These are phyloP conservation scores for Halocaridina rubra DNA, from an alignment of 2,888 invertebrate genomes.

Conservation along the genomic window DNA sequence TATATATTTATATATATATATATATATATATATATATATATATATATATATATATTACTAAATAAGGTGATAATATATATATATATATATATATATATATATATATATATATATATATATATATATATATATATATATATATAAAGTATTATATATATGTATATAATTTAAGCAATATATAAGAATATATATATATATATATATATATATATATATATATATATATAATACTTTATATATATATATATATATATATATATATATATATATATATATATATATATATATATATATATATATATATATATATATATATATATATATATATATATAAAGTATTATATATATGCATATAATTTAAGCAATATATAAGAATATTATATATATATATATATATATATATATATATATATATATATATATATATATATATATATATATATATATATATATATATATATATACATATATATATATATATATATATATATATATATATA, in stretches of 20 bases:
- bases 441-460: not conserved
- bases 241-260: not conserved
- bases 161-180: not conserved
- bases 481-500: not conserved
- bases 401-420: not conserved
- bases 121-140: conserved; percentile 1
- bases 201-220: not conserved
- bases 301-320: not conserved
- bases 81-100: not conserved
- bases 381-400: not conserved
- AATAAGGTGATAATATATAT: not conserved
- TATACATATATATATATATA: not conserved
- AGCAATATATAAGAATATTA: not conserved
- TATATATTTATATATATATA: not conserved
- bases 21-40: not conserved
- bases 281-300: not conserved
- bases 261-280: not conserved
- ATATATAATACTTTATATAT: not conserved
- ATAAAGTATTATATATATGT: not conserved
- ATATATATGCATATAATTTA: not conserved
- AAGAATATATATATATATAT: not conserved
- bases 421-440: not conserved
- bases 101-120: not conserved
- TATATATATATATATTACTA: not conserved
- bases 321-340: too few species aligned